phyloP scores from a whole-genome alignment of 2,888 invertebrate genomes.

The Nymphalis c-album region DNA sequence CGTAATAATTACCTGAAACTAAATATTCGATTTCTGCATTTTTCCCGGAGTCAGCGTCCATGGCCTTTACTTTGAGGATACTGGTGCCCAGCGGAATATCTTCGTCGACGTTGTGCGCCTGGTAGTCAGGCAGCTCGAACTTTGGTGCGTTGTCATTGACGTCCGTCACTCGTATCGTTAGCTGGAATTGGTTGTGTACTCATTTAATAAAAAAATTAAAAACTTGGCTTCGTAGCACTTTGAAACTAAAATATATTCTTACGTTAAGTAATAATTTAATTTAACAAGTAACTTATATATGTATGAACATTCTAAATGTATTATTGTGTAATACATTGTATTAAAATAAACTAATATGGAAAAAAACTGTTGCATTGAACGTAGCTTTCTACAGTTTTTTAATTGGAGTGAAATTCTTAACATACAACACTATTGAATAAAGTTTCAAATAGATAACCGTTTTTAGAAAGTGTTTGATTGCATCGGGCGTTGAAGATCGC shows the following conservation, averaged over 20 bases:
- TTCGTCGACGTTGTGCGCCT: constrained; percentile 97
- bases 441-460: too few species aligned
- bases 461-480: neutral
- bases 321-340: too few species aligned
- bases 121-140: constrained; percentile 97
- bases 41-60: constrained; percentile 96
- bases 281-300: too few species aligned
- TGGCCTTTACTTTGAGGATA: constrained; percentile 96
- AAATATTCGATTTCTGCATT: constrained; percentile 97
- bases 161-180: constrained; percentile 96
- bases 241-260: too few species aligned
- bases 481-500: too few species aligned
- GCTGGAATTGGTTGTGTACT: constrained; percentile 80
- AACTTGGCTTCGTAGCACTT: neutral
- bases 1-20: constrained; percentile 79
- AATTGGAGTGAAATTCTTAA: too few species aligned
- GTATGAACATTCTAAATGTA: too few species aligned
- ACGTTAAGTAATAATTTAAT: too few species aligned
- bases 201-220: neutral
- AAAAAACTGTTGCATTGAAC: too few species aligned
- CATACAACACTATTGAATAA: too few species aligned
- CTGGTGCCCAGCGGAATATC: constrained; percentile 95
- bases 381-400: too few species aligned
- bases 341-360: too few species aligned
- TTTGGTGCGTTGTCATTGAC: constrained; percentile 99